phyloP scores from a whole-genome alignment of 1,140 invertebrate genomes.

The Cecropterus lyciades region DNA sequence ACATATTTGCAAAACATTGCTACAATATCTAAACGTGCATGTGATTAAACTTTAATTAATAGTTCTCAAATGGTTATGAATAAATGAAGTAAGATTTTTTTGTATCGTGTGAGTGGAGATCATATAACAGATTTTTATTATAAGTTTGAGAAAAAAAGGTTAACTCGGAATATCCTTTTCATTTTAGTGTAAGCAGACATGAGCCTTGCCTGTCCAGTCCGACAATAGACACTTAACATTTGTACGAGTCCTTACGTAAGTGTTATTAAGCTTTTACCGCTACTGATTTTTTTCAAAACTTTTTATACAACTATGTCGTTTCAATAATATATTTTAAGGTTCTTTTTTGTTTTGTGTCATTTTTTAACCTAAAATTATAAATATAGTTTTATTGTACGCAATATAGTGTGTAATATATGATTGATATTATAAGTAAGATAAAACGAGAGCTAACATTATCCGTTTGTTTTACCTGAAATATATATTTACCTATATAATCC shows the following conservation, averaged over 20 bases:
- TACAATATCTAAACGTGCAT: slow-evolving; percentile 18
- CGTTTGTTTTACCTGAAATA: no score
- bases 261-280: slow-evolving; percentile 35
- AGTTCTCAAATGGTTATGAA: neutral
- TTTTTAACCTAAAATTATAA: no score
- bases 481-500: no score
- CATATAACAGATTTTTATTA: neutral
- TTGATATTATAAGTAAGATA: no score
- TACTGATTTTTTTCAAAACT: slow-evolving; percentile 6
- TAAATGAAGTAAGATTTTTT: neutral
- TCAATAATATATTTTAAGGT: neutral
- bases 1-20: slow-evolving; percentile 53
- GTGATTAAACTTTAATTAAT: slow-evolving; percentile 11
- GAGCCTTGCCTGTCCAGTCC: slow-evolving; percentile 35
- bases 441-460: no score
- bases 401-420: no score
- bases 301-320: slow-evolving; percentile 8
- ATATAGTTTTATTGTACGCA: no score
- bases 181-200: slow-evolving; percentile 38
- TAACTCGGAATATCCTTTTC: slow-evolving; percentile 31
- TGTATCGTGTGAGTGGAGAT: neutral
- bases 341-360: no score
- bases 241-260: slow-evolving; percentile 51
- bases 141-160: slow-evolving; percentile 9
- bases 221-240: slow-evolving; percentile 32